Percentiles rank a stretch among this genome's conserved stretches.
Evolutionary conservation across 2,888 invertebrate genomes (phyloP).

Genomic region (Mellilla xanthometata): DNA sequence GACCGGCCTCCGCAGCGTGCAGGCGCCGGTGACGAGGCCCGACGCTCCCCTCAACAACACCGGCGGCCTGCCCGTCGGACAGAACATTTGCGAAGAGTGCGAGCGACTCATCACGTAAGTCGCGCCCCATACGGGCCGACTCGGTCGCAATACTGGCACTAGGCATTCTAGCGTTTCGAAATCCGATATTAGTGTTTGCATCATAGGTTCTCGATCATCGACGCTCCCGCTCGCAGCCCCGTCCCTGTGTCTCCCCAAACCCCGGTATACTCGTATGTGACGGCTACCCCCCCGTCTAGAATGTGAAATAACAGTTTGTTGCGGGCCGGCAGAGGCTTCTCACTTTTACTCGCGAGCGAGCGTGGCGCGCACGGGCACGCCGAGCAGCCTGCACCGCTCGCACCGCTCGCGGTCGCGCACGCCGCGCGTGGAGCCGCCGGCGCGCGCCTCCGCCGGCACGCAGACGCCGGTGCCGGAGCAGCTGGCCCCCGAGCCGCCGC

Average conservation of each 20-base stretch:
- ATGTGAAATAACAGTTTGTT: conserved; percentile 57
- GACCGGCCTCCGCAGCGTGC: conserved; percentile 87
- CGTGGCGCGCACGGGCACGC: conserved; percentile 87
- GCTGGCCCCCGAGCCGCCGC: conserved; percentile 59
- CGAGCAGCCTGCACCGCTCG: conserved; percentile 82
- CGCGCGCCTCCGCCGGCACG: conserved; percentile 69
- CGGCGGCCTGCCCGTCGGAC: conserved; percentile 91
- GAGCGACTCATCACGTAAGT: conserved; percentile 99
- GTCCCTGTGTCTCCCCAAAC: conserved; percentile 38
- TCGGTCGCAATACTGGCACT: conserved; percentile 83
- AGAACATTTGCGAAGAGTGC: conserved; percentile 98
- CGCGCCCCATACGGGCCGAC: conserved; percentile 83
- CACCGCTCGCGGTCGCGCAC: conserved; percentile 71
- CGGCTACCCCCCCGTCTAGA: conserved; percentile 1
- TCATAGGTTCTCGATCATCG: conserved; percentile 21
- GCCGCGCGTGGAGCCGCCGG: conserved; percentile 59
- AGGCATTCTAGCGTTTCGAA: conserved; percentile 23
- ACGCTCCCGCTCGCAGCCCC: conserved; percentile 23
- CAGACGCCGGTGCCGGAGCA: conserved; percentile 58
- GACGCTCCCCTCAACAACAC: conserved; percentile 84
- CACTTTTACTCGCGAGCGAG: conserved; percentile 90
- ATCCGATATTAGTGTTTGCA: conserved; percentile 7
- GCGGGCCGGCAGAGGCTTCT: conserved; percentile 75
- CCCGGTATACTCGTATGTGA: conserved; percentile 44
- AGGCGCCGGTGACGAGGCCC: conserved; percentile 87